phyloP scores from a whole-genome alignment of 2,113 vertebrate genomes.

The Dascyllus trimaculatus region DNA sequence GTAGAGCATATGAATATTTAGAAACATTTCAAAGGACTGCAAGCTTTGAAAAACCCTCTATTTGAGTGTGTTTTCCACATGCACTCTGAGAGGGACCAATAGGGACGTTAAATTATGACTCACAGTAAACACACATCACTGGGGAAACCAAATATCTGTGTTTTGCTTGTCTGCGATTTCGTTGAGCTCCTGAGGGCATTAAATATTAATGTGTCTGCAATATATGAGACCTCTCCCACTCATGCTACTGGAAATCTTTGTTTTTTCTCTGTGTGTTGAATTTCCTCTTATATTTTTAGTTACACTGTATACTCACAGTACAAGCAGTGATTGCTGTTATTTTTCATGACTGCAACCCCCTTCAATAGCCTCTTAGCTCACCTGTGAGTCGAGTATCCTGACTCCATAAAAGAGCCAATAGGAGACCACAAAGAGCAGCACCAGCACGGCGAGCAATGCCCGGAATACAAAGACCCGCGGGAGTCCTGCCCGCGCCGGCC shows the following conservation, averaged over 20 bases:
- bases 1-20: constrained; percentile 66
- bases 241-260: not conserved
- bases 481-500: constrained; percentile 88
- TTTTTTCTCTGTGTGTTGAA: not conserved
- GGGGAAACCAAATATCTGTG: constrained; percentile 41
- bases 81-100: constrained; percentile 25
- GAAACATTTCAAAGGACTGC: constrained; percentile 46
- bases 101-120: constrained; percentile 56
- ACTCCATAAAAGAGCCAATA: constrained; percentile 98
- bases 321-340: not conserved
- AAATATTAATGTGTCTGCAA: constrained; percentile 46
- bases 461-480: constrained; percentile 93
- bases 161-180: constrained; percentile 48
- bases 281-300: not conserved
- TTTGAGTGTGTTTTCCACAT: constrained; percentile 29
- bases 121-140: constrained; percentile 36
- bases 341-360: not conserved
- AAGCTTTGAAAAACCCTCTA: not conserved
- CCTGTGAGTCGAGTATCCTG: constrained; percentile 90
- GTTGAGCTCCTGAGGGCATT: constrained; percentile 33
- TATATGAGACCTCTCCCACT: not conserved
- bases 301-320: not conserved
- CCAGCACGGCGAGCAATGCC: constrained; percentile 90
- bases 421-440: constrained; percentile 93
- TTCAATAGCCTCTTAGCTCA: constrained; percentile 26